Base-by-base conservation (phyloP, 2,113 vertebrate genomes). In the Pantherophis guttatus region DNA sequence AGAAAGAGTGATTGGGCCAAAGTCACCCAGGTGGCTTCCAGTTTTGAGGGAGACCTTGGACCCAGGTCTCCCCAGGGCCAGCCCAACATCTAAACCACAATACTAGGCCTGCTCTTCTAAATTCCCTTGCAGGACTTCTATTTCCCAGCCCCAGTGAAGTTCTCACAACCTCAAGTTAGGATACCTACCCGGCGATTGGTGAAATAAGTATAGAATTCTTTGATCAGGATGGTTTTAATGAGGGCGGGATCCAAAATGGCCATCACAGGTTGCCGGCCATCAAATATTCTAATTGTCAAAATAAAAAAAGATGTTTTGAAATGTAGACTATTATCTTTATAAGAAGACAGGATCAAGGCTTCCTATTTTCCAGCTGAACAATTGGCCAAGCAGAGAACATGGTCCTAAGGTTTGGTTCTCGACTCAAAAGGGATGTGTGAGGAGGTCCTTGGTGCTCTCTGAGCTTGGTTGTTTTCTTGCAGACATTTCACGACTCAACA, bases 201-300 rank as follows among this genome's bases (percentile, higher is more conserved):
- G 88, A 98, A 98, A 89, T 81, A 0, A 3, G 91, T 94, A 93
- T 97, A 98, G 95, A 97, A 98, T 48, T 98, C 98, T 96, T 98
- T 98, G 91, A 98, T 97, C 96, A 98, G 44, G 93, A 98, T 94
- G 19, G 81, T 92, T 97, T 98, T 98, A 58, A 98, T 95, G 17
- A 99, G 95, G 52, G 95, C 53, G 1, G 97, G 97, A 90, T 98
- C 98, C 92, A 97, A 54, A 91, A 98, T 39, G 50, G 96, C 97
- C 89, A 98, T 39, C 1, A 97, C 0, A 1, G 98, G 98, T 19
- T 59, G 29, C 9, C 98, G 97, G 91, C 96, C 98, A 0, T 98
- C 98, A 94, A 93, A 98, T 94, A 98, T 2, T 92, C 98, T 98
- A 94, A 90, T 90, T 15, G 85, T 19, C 95, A 93, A 62, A 93